Base-by-base conservation (phyloP, 1,140 invertebrate genomes). In the Caenorhabditis inopinata region DNA sequence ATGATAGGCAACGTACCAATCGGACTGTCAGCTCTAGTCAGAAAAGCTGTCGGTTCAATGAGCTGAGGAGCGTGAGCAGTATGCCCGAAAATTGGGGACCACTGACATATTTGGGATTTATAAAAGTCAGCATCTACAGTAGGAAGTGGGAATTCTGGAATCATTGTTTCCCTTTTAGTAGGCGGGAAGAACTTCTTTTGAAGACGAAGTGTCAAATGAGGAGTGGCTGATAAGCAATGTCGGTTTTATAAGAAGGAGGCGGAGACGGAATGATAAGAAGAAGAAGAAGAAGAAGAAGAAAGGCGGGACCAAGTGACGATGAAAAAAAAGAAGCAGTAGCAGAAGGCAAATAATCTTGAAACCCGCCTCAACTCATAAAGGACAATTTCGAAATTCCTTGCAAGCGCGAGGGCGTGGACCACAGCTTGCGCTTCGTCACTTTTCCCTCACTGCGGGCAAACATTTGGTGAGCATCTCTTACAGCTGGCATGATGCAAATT, bases 141-240 rank as follows among this genome's bases (percentile, higher is more conserved):
- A 68, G 58, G 58, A 21, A 68, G 25, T 68, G 58, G 58, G 58
- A 68, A 68, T 42, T 68, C 58, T 68, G 58, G 58, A 68, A 68
- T 68, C 58, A 68, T 68, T 21, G 32, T 21, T 68, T 68, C 58
- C 58, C 58, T n/a, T 21, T 21, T 68, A 42, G 58, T 42, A 68
- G 58, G 58, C 32, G 58, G 58, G 58, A 68, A 68, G 9, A 23
- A 21, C 35, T n/a, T 38, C n/a, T 42, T 68, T 38, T 38, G 14
- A 14, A 7, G 32, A 68, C 18, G 58, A 68, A 38, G 58, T 68
- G 58, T 68, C 58, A 68, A 68, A 23, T 68, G 58, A 68, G 58
- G 38, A 68, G 2, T 32, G 51, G 5, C 51, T 68, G 58, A 68
- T 68, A 68, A 42, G 58, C 58, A 68, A 38, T 16, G 32, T 42